Conservation (phyloP, 1,140 invertebrate species). For the Lepidotrigona ventralis region DNA sequence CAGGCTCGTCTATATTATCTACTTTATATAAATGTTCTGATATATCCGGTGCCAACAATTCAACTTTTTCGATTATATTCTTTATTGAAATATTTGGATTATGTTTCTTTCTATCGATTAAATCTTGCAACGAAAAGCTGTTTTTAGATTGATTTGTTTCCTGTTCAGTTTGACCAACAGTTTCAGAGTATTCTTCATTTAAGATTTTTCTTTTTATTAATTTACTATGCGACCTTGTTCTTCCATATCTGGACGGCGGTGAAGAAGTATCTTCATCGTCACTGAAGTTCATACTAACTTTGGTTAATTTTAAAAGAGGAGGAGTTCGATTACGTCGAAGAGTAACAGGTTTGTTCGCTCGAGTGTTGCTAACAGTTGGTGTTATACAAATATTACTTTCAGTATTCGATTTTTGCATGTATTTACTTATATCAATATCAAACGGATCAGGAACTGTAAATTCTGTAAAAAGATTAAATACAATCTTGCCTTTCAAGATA, state of each 20-base stretch:
- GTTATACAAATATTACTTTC: slow-evolving; percentile 49
- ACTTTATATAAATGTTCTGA: slow-evolving; percentile 23
- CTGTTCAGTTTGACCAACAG: neutral
- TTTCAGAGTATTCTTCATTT: slow-evolving; percentile 5
- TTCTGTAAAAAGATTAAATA: slow-evolving; percentile 55
- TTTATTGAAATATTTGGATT: slow-evolving; percentile 1
- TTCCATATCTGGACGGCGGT: neutral
- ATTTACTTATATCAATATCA: slow-evolving; percentile 53
- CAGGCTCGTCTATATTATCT: neutral
- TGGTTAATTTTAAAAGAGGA: slow-evolving; percentile 49
- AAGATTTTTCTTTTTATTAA: slow-evolving; percentile 34
- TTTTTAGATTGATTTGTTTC: neutral
- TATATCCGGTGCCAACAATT: slow-evolving; percentile 9
- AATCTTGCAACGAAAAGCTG: neutral
- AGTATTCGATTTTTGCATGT: neutral
- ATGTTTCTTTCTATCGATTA: neutral
- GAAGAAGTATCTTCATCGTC: slow-evolving; percentile 53
- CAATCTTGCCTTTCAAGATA: neutral
- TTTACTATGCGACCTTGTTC: slow-evolving; percentile 6
- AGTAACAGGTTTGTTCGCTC: slow-evolving; percentile 18
- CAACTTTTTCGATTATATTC: slow-evolving; percentile 15
- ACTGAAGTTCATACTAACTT: slow-evolving; percentile 50
- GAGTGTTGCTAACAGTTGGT: slow-evolving; percentile 29
- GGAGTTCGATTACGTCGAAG: slow-evolving; percentile 54
- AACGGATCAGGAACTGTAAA: slow-evolving; percentile 55